These are phyloP conservation scores for Corythoichthys intestinalis DNA, from an alignment of 2,113 vertebrate species.

Conservation along the genomic window DNA sequence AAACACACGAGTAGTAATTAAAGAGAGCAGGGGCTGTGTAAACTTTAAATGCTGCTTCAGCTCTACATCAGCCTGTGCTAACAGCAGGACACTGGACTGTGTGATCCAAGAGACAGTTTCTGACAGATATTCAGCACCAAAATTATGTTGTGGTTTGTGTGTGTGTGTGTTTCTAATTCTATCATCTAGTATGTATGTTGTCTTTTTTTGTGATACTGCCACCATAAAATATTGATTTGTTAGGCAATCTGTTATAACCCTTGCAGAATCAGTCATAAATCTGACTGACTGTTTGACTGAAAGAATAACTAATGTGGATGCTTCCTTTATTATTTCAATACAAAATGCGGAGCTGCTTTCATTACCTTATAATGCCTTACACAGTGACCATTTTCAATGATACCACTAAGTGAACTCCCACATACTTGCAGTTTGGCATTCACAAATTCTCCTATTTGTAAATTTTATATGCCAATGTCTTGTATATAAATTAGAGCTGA, in stretches of 20 bases:
- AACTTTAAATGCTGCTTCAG: slow-evolving; percentile 2
- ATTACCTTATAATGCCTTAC: not conserved
- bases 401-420: not conserved
- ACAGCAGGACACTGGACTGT: not conserved
- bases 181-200: not conserved
- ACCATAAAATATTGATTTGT: slow-evolving; percentile 2
- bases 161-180: not conserved
- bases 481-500: no score
- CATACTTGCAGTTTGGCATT: not conserved
- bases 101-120: not conserved
- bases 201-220: not conserved
- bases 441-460: not conserved
- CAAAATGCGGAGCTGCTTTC: not conserved
- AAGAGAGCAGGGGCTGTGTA: slow-evolving; percentile 3
- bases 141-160: not conserved
- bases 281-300: not conserved
- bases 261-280: slow-evolving; percentile 1
- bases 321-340: not conserved
- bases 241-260: not conserved
- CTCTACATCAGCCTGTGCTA: not conserved
- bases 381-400: not conserved
- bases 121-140: not conserved
- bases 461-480: not conserved
- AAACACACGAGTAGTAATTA: slow-evolving; percentile 10
- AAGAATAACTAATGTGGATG: not conserved